Conservation (phyloP, 53 echinoderm and acorn worm species). For the Stichopus horrens region DNA sequence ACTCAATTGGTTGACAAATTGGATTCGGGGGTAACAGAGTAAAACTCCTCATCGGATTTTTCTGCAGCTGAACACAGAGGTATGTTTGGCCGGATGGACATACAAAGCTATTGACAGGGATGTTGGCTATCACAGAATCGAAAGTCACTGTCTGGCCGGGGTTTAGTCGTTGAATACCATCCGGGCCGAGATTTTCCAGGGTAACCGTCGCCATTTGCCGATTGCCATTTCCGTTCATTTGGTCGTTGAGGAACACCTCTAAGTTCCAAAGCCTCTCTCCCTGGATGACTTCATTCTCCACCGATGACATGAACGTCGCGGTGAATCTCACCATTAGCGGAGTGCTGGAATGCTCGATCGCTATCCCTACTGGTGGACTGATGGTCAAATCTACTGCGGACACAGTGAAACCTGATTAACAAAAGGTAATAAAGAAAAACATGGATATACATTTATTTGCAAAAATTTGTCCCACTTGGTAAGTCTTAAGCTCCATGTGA, state of each 20-base stretch:
- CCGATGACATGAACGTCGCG: not conserved
- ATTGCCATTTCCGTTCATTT: constrained; percentile 13
- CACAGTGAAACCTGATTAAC: not conserved
- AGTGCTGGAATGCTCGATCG: constrained; percentile 17
- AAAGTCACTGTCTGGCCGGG: not conserved
- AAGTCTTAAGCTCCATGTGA: too few relatives aligned
- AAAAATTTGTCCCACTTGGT: too few relatives aligned
- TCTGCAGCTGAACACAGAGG: constrained; percentile 40
- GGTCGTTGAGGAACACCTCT: constrained; percentile 35
- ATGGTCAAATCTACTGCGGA: not conserved
- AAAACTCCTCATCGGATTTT: not conserved
- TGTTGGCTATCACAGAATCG: not conserved
- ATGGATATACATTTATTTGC: too few relatives aligned
- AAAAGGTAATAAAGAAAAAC: too few relatives aligned
- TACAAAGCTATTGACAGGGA: constrained; percentile 10
- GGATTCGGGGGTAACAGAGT: constrained; percentile 2
- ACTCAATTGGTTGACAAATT: constrained; percentile 14
- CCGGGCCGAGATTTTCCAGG: not conserved
- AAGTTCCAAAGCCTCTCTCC: constrained; percentile 27
- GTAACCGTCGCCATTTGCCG: constrained; percentile 38
- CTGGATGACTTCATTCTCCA: constrained; percentile 2
- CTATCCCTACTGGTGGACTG: not conserved
- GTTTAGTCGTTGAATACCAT: not conserved
- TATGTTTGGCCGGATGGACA: not conserved
- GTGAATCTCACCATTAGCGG: not conserved